Evolutionary conservation across 2,888 invertebrate species (phyloP).

Genomic region (Heliconius hortense): DNA sequence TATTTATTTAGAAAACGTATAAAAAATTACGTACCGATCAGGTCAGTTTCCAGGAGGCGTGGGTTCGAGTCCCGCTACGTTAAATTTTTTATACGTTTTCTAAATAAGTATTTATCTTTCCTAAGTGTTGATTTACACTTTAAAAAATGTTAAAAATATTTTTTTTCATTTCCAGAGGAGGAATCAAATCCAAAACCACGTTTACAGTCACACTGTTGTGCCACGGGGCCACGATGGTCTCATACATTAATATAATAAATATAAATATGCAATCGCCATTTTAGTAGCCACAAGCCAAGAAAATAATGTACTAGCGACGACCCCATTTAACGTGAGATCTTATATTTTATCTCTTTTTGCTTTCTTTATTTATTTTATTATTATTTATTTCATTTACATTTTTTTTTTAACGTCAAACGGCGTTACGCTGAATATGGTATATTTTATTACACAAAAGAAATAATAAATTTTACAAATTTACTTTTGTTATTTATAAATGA

Average conservation of each 20-base stretch:
- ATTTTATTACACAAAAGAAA: slow-evolving; percentile 2
- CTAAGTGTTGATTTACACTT: no score
- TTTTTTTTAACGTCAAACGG: slow-evolving; percentile 21
- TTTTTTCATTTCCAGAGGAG: no score
- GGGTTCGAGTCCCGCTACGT: no score
- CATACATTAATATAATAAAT: not conserved
- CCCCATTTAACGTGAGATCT: slow-evolving; percentile 60
- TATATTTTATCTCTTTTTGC: slow-evolving; percentile 50
- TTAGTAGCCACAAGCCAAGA: slow-evolving; percentile 48
- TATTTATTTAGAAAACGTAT: no score
- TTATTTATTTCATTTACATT: slow-evolving; percentile 26
- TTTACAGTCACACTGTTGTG: no score
- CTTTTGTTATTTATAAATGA: not conserved
- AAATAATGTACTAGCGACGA: slow-evolving; percentile 60
- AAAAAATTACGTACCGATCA: no score
- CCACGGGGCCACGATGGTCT: no score
- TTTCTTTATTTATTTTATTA: slow-evolving; percentile 28
- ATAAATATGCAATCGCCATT: slow-evolving; percentile 31
- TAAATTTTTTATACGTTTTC: no score
- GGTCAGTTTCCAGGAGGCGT: no score
- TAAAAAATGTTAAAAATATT: no score
- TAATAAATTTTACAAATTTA: slow-evolving; percentile 10
- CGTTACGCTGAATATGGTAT: slow-evolving; percentile 9
- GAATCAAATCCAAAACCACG: no score
- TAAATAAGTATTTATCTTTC: no score